Evolutionary conservation across 1,140 invertebrate species (phyloP).

Genomic region (Spodoptera litura): DNA sequence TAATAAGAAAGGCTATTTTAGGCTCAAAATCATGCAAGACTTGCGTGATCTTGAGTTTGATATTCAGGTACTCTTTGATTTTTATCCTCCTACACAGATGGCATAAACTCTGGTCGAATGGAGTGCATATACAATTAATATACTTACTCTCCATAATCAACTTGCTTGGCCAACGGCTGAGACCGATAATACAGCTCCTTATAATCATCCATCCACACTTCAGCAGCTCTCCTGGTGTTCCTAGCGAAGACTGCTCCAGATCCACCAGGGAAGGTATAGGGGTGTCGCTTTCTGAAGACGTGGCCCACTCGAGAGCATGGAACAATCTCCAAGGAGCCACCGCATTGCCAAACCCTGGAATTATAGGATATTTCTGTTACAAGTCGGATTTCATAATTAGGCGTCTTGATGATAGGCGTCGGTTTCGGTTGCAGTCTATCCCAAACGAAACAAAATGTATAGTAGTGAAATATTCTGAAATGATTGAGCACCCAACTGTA

Average conservation of each 20-base stretch:
- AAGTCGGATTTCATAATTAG: too few species aligned
- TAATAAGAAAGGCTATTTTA: neutral
- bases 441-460: too few species aligned
- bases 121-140: neutral
- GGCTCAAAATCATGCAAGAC: too few species aligned
- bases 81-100: too few species aligned
- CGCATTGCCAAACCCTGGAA: constrained; percentile 92
- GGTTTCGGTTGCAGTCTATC: too few species aligned
- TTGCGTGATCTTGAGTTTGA: too few species aligned
- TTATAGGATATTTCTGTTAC: neutral
- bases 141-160: constrained; percentile 96
- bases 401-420: too few species aligned
- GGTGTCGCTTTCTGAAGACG: constrained; percentile 97
- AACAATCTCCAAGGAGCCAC: constrained; percentile 97
- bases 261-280: constrained; percentile 97
- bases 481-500: too few species aligned
- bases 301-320: constrained; percentile 97
- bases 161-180: constrained; percentile 94
- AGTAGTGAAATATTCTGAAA: too few species aligned
- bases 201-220: constrained; percentile 98
- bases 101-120: too few species aligned
- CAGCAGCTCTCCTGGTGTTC: constrained; percentile 95
- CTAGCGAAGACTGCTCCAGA: constrained; percentile 96
- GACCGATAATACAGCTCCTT: constrained; percentile 96
- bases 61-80: too few species aligned